A percentile compares a stretch with the other conserved stretches of the same genome.
Conservation (phyloP, 2,113 vertebrate species). For the Menura novaehollandiae region DNA sequence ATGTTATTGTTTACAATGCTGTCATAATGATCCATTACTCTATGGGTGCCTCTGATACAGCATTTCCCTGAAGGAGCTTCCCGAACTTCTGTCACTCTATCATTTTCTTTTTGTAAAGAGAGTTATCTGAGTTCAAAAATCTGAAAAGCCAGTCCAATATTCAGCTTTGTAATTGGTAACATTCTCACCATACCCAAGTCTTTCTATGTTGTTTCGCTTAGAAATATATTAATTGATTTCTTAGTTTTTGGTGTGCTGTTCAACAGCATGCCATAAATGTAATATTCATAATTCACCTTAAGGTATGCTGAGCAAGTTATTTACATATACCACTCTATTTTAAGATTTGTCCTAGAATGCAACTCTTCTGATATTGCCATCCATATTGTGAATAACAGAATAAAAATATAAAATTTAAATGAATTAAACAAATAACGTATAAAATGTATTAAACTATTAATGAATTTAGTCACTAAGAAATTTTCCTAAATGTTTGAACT, state of each 20-base stretch:
- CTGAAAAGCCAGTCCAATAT: not conserved
- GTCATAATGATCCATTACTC: slow-evolving; percentile 9
- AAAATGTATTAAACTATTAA: not conserved
- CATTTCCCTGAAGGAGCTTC: not conserved
- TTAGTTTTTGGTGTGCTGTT: not conserved
- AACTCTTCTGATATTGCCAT: not conserved
- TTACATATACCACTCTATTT: not conserved
- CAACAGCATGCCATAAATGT: not conserved
- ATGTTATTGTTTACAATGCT: not conserved
- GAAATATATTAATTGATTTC: not conserved
- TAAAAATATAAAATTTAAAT: not conserved
- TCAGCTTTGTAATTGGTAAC: not conserved
- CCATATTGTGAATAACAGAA: not conserved
- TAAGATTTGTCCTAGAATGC: not conserved
- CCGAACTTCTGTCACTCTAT: not conserved
- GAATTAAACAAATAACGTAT: not conserved
- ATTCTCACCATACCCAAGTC: not conserved
- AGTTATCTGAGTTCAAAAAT: not conserved
- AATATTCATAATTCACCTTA: not conserved
- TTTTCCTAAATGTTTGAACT: not conserved
- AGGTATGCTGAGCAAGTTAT: not conserved
- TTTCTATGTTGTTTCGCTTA: not conserved
- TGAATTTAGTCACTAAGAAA: not conserved
- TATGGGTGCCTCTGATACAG: not conserved
- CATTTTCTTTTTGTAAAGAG: not conserved